These are phyloP conservation scores for Ornithorhynchus anatinus DNA, from an alignment of 2,113 vertebrate species.

Conservation along the genomic window DNA sequence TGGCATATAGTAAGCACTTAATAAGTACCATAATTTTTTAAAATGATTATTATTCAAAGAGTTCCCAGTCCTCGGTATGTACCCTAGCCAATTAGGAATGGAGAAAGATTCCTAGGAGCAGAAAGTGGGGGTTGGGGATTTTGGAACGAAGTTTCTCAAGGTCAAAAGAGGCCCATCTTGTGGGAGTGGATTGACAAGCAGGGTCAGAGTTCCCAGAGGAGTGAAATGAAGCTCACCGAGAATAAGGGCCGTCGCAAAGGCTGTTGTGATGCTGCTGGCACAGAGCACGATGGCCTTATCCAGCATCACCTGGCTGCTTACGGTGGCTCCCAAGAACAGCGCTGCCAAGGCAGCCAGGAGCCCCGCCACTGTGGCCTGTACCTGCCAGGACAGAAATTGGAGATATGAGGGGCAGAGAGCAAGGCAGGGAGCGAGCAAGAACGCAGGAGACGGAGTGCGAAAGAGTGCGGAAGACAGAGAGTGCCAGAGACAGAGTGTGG, in stretches of 20 bases:
- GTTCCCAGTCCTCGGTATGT: no score
- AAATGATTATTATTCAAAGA: no score
- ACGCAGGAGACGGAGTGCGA: no score
- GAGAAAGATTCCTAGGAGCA: no score
- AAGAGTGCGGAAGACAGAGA: background rate
- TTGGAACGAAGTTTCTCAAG: background rate
- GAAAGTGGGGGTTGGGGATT: no score
- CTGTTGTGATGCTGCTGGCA: slow-evolving; percentile 89
- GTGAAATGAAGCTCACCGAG: slow-evolving; percentile 76
- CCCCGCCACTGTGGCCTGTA: slow-evolving; percentile 93
- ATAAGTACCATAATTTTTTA: no score
- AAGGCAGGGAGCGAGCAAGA: background rate
- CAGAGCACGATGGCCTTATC: slow-evolving; percentile 85
- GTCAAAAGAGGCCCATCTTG: background rate
- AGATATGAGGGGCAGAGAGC: background rate
- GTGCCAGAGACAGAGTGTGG: no score
- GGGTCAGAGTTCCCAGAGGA: background rate
- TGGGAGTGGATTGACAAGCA: background rate
- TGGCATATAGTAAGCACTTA: no score
- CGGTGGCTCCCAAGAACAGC: slow-evolving; percentile 81
- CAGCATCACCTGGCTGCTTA: slow-evolving; percentile 80
- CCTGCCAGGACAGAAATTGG: slow-evolving; percentile 67
- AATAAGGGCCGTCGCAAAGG: slow-evolving; percentile 87
- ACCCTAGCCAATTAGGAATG: no score
- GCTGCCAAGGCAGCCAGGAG: slow-evolving; percentile 91